Conservation (phyloP, 2,113 vertebrate species). For the Trematomus loennbergii region DNA sequence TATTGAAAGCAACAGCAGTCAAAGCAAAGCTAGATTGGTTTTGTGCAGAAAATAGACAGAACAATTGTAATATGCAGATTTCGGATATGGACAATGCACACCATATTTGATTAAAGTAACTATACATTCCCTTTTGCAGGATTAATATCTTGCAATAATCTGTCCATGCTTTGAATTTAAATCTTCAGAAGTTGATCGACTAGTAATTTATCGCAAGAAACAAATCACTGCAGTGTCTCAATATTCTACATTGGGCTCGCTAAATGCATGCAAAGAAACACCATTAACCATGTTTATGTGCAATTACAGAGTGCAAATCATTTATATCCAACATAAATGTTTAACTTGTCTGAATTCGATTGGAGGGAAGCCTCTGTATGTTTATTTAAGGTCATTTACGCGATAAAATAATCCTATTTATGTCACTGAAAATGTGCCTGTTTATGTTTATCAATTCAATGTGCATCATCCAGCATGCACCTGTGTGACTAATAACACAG, state of each 20-base stretch:
- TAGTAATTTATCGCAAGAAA: not conserved
- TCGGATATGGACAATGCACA: not conserved
- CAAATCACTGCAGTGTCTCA: constrained; percentile 7
- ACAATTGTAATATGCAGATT: not conserved
- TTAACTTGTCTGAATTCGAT: not conserved
- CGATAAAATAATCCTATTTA: not conserved
- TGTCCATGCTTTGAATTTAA: not conserved
- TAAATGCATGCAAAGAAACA: not conserved
- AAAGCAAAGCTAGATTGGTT: not conserved
- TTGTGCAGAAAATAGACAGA: not conserved
- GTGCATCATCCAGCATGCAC: not conserved
- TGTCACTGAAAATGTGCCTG: not conserved
- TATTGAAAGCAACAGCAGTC: not conserved
- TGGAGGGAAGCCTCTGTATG: not conserved
- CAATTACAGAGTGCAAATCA: not conserved
- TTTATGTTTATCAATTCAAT: not conserved
- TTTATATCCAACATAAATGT: not conserved
- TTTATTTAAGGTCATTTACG: not conserved
- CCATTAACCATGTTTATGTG: not conserved
- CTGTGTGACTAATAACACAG: not conserved
- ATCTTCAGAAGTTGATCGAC: not conserved
- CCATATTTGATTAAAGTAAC: not conserved
- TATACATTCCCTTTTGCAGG: not conserved
- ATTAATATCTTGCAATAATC: not conserved
- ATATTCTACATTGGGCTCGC: not conserved